Percentiles rank a stretch among this genome's conserved stretches.
These are phyloP conservation scores for Patella ulyssiponensis DNA, from an alignment of 2,888 invertebrate species.

Conservation along the genomic window DNA sequence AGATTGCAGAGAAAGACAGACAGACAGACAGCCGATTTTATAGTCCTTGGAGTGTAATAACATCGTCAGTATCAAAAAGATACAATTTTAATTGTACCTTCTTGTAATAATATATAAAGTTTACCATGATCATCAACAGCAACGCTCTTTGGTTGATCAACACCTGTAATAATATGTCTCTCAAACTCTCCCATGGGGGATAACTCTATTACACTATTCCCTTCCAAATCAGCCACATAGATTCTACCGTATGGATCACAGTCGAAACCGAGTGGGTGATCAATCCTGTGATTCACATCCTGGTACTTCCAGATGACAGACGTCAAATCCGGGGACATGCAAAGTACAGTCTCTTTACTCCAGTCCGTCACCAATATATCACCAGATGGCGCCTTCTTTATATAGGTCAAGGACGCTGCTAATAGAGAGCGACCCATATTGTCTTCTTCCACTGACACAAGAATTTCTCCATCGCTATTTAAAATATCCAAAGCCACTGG, in stretches of 20 bases:
- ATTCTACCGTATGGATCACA: neutral
- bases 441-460: neutral
- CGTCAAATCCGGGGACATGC: neutral
- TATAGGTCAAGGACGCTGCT: constrained; percentile 4
- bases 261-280: neutral
- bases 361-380: neutral
- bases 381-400: neutral
- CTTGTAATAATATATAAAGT: neutral
- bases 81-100: neutral
- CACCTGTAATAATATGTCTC: neutral
- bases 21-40: too few species aligned
- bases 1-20: too few species aligned
- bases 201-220: neutral
- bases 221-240: neutral
- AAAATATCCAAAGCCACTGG: neutral
- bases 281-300: neutral
- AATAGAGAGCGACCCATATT: neutral
- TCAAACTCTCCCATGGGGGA: neutral
- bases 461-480: neutral
- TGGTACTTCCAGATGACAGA: neutral
- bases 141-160: neutral
- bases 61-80: neutral
- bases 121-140: neutral
- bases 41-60: too few species aligned
- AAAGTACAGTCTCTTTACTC: neutral